Conservation (phyloP, 1,140 invertebrate species). For the Papilio machaon region DNA sequence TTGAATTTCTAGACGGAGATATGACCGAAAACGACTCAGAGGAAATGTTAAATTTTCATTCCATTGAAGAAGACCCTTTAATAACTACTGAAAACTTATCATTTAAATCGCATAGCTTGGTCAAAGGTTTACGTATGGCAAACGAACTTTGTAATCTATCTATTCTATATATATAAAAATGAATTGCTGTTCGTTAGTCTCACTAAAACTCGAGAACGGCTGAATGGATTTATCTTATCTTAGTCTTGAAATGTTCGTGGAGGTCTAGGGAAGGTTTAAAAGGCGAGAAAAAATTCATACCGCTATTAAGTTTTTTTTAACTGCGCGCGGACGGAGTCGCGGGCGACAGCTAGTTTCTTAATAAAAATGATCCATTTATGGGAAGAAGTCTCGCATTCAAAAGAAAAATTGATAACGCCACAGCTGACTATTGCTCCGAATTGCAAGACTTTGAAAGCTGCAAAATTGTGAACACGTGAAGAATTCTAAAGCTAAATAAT, state of each 20-base stretch:
- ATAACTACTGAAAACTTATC: conserved; percentile 55
- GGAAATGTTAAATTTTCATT: conserved; percentile 60
- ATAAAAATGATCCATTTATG: conserved; percentile 47
- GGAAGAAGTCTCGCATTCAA: conserved; percentile 52
- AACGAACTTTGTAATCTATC: conserved; percentile 50
- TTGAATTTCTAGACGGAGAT: conserved; percentile 62
- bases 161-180: too few species aligned
- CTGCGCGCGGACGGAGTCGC: too few species aligned
- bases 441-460: conserved; percentile 48
- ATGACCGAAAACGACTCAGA: conserved; percentile 59
- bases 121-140: conserved; percentile 50
- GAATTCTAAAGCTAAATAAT: too few species aligned
- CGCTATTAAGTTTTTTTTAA: too few species aligned
- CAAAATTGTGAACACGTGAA: conserved; percentile 25
- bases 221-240: too few species aligned
- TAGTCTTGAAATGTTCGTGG: too few species aligned
- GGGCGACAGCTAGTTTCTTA: too few species aligned
- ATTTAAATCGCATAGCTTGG: conserved; percentile 48
- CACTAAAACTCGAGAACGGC: too few species aligned
- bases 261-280: too few species aligned
- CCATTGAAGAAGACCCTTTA: conserved; percentile 49
- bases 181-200: too few species aligned
- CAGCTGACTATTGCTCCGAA: conserved; percentile 50
- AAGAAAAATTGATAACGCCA: conserved; percentile 51
- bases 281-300: too few species aligned